These are phyloP conservation scores for Drosophila navojoa DNA, from an alignment of 1,140 invertebrate species.

Conservation along the genomic window DNA sequence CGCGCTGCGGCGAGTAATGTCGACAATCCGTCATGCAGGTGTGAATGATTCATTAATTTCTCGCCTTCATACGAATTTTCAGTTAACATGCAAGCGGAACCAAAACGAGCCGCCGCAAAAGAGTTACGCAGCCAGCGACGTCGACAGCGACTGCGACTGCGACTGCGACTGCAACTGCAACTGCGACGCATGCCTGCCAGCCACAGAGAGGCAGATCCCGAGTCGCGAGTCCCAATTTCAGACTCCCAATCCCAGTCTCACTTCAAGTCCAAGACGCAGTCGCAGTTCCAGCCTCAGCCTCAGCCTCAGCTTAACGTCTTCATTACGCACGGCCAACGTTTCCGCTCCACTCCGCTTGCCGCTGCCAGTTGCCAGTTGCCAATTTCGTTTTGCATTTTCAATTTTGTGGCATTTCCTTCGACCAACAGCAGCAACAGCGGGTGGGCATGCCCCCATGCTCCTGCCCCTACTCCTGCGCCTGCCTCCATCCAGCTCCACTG, in stretches of 20 bases:
- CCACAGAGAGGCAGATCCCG: neutral
- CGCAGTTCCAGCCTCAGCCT: constrained; percentile 17
- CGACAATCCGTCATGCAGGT: constrained; percentile 83
- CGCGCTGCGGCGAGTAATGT: constrained; percentile 64
- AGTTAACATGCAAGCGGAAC: constrained; percentile 82
- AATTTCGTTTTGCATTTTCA: constrained; percentile 81
- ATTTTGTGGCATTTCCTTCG: constrained; percentile 76
- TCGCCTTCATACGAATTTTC: constrained; percentile 83
- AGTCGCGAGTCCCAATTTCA: neutral
- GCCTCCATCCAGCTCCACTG: neutral
- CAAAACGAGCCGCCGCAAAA: constrained; percentile 74
- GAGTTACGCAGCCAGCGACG: constrained; percentile 66
- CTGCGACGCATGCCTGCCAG: constrained; percentile 60
- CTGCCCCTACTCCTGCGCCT: too few species aligned
- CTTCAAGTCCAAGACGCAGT: neutral
- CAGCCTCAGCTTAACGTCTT: constrained; percentile 73
- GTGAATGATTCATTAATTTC: constrained; percentile 84
- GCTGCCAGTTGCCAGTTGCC: constrained; percentile 44
- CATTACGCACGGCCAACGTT: constrained; percentile 72
- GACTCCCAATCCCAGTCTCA: neutral
- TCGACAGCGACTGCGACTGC: constrained; percentile 3
- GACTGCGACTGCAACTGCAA: neutral
- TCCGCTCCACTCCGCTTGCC: constrained; percentile 27
- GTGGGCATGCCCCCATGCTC: constrained; percentile 18
- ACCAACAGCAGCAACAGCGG: constrained; percentile 38